Evolutionary conservation across 2,888 invertebrate species (phyloP), one percentile per base, ranked within the genome.

Genomic region (Hirtodrosophila alboralis): DNA sequence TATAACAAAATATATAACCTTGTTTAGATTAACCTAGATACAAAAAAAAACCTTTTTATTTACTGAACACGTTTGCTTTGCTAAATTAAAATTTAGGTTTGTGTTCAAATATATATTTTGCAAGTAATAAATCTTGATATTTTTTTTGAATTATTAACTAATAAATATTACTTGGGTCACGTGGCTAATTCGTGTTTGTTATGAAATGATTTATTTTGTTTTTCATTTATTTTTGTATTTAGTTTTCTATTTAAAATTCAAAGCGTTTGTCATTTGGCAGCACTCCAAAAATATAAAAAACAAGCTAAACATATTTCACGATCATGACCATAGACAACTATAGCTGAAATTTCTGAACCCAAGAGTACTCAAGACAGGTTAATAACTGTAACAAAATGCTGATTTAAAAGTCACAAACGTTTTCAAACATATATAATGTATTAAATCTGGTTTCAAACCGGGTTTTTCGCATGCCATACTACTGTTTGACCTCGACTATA

Each of bases 141-240:
- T n/a, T n/a, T n/a, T n/a, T n/a, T n/a, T n/a, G n/a, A n/a, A n/a
- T n/a, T 18, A 18, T 18, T 18, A 18, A 14, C 13, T 4, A 21
- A 30, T 30, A 23, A 14, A 16, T 44, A 14, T 43, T 1, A 12
- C 8, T 21, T 3, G 27, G 30, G 13, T 33, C 70, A 72, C 59
- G 72, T 61, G 41, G 41, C 36, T 41, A 18, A 7, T 31, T 16
- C 53, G 43, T 83, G 79, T 33, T 56, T 16, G 31, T 75, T 75
- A 51, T 54, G 71, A 75, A 57, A 34, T 51, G 14, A 34, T 56
- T 38, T 48, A 63, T 27, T 7, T 6, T 21, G 23, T 8, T 7
- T 8, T 23, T n/a, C n/a, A 23, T 13, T 14, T 45, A 43, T 61
- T 56, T 45, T 53, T 49, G 13, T 54, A 36, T 37, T 18, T 21